These are phyloP conservation scores for Pocota personata DNA, from an alignment of 2,888 invertebrate species.

Conservation along the genomic window DNA sequence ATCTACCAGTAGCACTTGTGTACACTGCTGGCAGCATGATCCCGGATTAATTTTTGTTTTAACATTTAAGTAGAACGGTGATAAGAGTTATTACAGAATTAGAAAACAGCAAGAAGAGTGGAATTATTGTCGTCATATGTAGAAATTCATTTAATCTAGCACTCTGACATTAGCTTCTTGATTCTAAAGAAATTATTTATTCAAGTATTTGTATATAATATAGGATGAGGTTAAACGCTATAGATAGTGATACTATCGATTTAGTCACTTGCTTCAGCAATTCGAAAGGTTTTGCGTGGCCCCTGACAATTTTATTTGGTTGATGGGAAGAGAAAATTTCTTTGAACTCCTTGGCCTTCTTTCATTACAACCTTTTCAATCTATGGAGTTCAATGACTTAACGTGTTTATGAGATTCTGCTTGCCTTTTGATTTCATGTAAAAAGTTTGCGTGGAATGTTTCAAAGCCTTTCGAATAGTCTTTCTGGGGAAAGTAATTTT, in stretches of 20 bases:
- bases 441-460: background rate
- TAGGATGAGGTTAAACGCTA: no score
- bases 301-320: background rate
- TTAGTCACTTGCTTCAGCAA: no score
- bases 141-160: background rate
- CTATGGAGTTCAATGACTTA: background rate
- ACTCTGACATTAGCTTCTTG: background rate
- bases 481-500: no score
- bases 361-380: background rate
- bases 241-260: no score
- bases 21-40: background rate
- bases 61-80: background rate
- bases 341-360: background rate
- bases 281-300: no score
- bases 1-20: background rate
- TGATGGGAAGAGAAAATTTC: background rate
- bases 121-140: background rate
- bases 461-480: no score
- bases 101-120: background rate
- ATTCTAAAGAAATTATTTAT: no score
- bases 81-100: background rate
- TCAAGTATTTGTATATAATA: no score
- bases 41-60: background rate
- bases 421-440: background rate
- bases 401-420: background rate